A percentile compares a stretch with the other conserved stretches of the same genome.
phyloP scores from a whole-genome alignment of 2,888 invertebrate species.

The Tipula helvola region DNA sequence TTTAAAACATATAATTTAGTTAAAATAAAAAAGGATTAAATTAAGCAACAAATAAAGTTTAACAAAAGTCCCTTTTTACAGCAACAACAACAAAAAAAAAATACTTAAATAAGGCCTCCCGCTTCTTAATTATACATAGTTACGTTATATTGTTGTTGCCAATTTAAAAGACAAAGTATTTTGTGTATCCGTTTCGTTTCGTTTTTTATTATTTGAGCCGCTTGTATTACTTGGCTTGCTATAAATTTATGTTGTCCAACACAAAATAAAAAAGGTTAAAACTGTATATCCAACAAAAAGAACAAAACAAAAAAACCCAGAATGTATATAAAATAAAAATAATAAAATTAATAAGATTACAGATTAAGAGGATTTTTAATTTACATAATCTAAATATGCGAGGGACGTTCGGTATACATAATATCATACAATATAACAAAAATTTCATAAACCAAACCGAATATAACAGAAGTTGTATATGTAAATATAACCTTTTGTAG shows the following conservation, averaged over 20 bases:
- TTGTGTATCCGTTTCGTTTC: background rate
- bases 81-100: background rate
- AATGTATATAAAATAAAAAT: background rate
- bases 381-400: background rate
- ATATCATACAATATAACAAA: background rate
- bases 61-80: background rate
- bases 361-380: slow-evolving; percentile 4
- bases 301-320: background rate
- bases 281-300: background rate
- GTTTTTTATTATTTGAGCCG: background rate
- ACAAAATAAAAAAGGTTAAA: background rate
- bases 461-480: background rate
- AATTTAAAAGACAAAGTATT: background rate
- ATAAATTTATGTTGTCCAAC: background rate
- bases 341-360: background rate
- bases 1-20: background rate
- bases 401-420: background rate
- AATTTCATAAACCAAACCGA: background rate
- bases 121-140: no score
- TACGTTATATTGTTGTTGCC: background rate
- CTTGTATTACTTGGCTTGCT: background rate
- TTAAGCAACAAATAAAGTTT: background rate
- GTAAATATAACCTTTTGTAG: background rate
- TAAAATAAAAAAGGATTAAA: background rate
- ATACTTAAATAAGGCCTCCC: background rate